Conservation (phyloP, 2,797 vertebrate genomes). For the Sarcophilus harrisii region DNA sequence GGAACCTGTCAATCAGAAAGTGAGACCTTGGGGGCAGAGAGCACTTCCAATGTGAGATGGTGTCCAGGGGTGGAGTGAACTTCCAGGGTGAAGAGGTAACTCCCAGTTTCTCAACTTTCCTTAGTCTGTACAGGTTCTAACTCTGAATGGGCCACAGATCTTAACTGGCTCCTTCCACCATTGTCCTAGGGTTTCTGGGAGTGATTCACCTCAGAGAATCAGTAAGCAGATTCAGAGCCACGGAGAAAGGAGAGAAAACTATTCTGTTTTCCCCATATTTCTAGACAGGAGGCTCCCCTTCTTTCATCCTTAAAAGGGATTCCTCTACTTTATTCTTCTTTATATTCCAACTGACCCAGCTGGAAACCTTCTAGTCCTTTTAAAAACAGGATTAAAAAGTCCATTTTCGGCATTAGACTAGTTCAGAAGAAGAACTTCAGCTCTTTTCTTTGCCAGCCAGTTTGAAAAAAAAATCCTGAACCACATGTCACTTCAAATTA, state of each 20-base stretch:
- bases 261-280: neutral
- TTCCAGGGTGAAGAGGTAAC: neutral
- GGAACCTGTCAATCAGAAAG: neutral
- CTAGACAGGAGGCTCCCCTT: neutral
- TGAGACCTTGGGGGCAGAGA: neutral
- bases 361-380: conserved; percentile 83
- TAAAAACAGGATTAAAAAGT: conserved; percentile 84
- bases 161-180: neutral
- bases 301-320: conserved; percentile 73
- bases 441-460: conserved; percentile 85
- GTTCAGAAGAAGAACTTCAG: conserved; percentile 84
- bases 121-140: neutral
- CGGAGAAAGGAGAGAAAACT: neutral
- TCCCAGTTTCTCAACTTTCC: neutral
- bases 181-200: neutral
- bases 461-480: conserved; percentile 85
- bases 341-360: conserved; percentile 82
- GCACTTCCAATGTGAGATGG: neutral
- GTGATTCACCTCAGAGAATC: neutral
- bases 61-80: neutral
- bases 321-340: conserved; percentile 76
- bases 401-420: conserved; percentile 85
- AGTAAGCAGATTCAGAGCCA: neutral
- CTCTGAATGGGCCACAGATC: neutral
- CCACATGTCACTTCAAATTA: conserved; percentile 89